Evolutionary conservation across 2,797 vertebrate species (phyloP), one percentile per base, ranked within the genome.

Genomic region (Enteromius trimaculatus): DNA sequence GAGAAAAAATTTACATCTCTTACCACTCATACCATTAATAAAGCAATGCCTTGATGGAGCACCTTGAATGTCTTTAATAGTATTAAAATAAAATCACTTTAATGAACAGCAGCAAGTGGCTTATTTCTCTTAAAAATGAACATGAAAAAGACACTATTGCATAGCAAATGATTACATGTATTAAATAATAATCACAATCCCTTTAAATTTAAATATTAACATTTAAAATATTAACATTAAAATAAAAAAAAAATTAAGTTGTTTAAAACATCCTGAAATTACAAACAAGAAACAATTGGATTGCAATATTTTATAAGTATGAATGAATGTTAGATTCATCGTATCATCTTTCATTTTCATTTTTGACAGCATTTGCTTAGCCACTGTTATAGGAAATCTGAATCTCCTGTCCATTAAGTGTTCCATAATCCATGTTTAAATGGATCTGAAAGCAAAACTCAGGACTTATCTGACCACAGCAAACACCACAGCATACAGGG

Each of bases 401-500:
- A 58, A 23, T 58, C 34, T 58, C 21, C n/a, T 17, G 53, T 76
- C 16, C 21, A 58, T 58, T 11, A 26, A 64, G 55, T 44, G 68
- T 44, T 14, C 31, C 23, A 39, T 1, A 58, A 16, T 60, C 78
- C 49, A 70, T 71, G 23, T 34, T 70, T 42, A 6, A 60, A 80
- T 60, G 65, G n/a, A 70, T 42, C 29, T 70, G 6, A 79, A 79
- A 53, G 19, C 6, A 23, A 16, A 53, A 37, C 44, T 34, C 11
- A 47, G 6, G 11, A 37, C 11, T 47, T 60, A 71, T 53, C 42
- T 42, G 1, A 51, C 60, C 60, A 64, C 60, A 64, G 60, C 55
- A 82, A 51, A 76, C 47, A 66, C n/a, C 62, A 75, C 47, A 76
- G 44, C 70, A 76, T 66, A 68, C 80, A 76, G 75, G 42, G 34